Percentiles rank a stretch among this genome's conserved stretches.
Conservation (phyloP, 2,888 invertebrate genomes). For the Leistus spinibarbis region DNA sequence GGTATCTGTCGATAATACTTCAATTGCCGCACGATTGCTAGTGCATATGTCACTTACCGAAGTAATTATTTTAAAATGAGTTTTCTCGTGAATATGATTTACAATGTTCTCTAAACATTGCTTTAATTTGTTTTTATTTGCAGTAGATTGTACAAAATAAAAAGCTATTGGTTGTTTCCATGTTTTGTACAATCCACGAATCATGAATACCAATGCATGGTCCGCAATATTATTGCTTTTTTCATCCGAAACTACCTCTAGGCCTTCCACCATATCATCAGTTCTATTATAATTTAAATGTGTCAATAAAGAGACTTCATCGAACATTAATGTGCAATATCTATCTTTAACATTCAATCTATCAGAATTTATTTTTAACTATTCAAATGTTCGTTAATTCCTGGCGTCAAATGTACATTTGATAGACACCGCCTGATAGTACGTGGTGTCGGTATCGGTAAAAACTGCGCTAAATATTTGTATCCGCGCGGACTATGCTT, state of each 20-base stretch:
- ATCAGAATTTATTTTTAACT: neutral
- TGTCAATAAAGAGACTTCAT: neutral
- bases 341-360: neutral
- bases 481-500: conserved; percentile 6
- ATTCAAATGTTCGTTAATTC: conserved; percentile 10
- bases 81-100: neutral
- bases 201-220: conserved; percentile 32
- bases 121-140: neutral
- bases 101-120: too few species aligned
- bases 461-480: conserved; percentile 1
- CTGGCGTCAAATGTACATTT: conserved; percentile 1
- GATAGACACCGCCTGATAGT: neutral
- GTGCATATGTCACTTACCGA: neutral
- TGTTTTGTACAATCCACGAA: conserved; percentile 10
- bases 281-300: too few species aligned
- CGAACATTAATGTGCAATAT: neutral
- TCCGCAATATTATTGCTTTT: neutral
- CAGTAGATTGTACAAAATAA: neutral
- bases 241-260: too few species aligned
- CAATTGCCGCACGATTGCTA: neutral
- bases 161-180: conserved; percentile 23
- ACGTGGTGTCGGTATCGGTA: neutral
- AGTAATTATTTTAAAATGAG: neutral
- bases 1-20: neutral
- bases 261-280: too few species aligned